A percentile compares a stretch with the other conserved stretches of the same genome.
Evolutionary conservation across 2,113 vertebrate species (phyloP).

Genomic region (Phalacrocorax brasilianus): DNA sequence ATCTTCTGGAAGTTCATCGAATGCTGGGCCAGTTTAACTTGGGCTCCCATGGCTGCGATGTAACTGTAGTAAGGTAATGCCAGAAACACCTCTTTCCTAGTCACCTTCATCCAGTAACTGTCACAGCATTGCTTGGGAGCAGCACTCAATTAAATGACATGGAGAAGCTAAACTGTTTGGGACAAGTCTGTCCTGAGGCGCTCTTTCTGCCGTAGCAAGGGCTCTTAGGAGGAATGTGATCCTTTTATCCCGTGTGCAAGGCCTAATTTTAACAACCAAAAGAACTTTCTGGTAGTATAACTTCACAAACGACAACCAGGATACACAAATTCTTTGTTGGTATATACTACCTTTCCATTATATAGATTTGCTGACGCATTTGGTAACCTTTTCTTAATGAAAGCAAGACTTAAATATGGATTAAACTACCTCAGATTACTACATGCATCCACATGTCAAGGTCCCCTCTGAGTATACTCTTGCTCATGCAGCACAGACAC

Average conservation of each 20-base stretch:
- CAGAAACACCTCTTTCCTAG: background rate
- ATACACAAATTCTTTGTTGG: background rate
- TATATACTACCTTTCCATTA: background rate
- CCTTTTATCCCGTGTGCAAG: background rate
- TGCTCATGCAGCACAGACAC: background rate
- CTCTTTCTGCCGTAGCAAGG: background rate
- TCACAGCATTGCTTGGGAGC: background rate
- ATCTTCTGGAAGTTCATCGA: background rate
- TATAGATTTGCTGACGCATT: background rate
- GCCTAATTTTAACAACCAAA: background rate
- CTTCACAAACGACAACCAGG: background rate
- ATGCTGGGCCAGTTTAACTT: background rate
- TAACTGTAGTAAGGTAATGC: background rate
- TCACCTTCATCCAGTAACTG: background rate
- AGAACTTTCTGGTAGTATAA: background rate
- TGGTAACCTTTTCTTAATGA: background rate
- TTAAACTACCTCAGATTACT: background rate
- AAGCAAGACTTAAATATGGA: background rate
- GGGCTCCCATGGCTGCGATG: background rate
- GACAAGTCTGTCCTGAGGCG: background rate
- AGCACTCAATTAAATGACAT: background rate
- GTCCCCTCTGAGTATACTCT: background rate
- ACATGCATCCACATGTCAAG: no score
- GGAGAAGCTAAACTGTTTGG: background rate
- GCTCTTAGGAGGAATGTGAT: background rate